Base-by-base conservation (phyloP, 2,113 vertebrate species). In the Albula goreensis region DNA sequence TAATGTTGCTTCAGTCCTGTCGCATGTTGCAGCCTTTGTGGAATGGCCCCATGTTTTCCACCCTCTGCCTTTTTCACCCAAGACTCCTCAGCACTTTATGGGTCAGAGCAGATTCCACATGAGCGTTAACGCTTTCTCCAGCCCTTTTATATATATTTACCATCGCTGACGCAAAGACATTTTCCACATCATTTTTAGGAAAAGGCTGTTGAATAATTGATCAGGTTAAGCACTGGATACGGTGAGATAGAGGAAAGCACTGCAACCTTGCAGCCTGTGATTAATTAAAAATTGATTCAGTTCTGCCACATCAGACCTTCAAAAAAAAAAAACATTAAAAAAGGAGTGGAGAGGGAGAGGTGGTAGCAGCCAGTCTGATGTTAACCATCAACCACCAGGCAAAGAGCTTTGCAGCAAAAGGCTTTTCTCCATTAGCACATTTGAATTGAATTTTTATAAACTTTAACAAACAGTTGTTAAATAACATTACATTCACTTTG, bases 281-380 rank as follows among this genome's bases (percentile, higher is more conserved):
- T 82, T 82, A 82, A 82, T 82, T 56, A 82, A 82, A 82, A 25
- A 53, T 83, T 48, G 1, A 83, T 63, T 49, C 31, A 49, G 82
- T 15, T 83, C 57, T 31, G 22, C 12, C 11, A 19, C 57, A 48
- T 60, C 13, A 5, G 17, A 22, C 60, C 60, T 66, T 66, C 17
- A 66, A 66, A 66, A 66, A 63, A 60, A 15, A 22, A 66, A 66
- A 66, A 66, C 17, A 41, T 41, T 41, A 41, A 41, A 41, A 41
- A 41, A 4, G 17, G 60, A 66, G 60, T 66, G 17, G 56, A 15
- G 11, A 60, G 56, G 56, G 11, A 60, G 56, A 60, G 56, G 3
- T 15, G 8, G 56, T 60, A 60, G 4, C 11, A 12, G 11, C 11
- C 11, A 60, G 56, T 3, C 56, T 60, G 56, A 3, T 15, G 56